phyloP scores from a whole-genome alignment of 2,113 vertebrate species.

The Otolemur garnettii region DNA sequence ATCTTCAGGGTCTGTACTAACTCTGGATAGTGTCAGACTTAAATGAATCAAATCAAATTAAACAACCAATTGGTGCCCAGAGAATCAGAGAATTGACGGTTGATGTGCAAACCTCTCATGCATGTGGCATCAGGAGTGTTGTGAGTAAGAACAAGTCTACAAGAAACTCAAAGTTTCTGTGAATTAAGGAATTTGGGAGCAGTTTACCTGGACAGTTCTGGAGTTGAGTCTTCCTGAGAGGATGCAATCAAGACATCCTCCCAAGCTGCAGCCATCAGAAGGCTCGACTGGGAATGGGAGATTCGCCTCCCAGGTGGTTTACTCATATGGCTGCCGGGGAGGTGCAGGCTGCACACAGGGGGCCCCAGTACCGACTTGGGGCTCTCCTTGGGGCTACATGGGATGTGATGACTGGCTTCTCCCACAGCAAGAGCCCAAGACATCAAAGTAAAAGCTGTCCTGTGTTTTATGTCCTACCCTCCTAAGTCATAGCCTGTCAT shows the following conservation, averaged over 20 bases:
- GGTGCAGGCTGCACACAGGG: not conserved
- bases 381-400: rapidly evolving
- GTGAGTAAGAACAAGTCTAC: not conserved
- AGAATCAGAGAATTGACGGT: not conserved
- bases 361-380: not conserved
- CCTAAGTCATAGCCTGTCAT: not conserved
- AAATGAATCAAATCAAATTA: not conserved
- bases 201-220: not conserved
- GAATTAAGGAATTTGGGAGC: not conserved
- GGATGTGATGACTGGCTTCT: not conserved
- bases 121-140: not conserved
- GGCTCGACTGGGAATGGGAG: not conserved
- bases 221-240: not conserved
- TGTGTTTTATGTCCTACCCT: not conserved
- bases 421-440: not conserved
- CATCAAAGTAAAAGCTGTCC: not conserved
- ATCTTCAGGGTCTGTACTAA: not conserved
- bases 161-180: not conserved
- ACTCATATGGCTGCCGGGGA: rapidly evolving
- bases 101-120: not conserved
- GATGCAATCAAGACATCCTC: not conserved
- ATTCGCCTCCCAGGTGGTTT: not conserved
- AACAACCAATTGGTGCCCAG: not conserved
- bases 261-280: not conserved
- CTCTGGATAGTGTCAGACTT: not conserved